Evolutionary conservation across 2,797 vertebrate genomes (phyloP).

Genomic region (Galaxias olidus): DNA sequence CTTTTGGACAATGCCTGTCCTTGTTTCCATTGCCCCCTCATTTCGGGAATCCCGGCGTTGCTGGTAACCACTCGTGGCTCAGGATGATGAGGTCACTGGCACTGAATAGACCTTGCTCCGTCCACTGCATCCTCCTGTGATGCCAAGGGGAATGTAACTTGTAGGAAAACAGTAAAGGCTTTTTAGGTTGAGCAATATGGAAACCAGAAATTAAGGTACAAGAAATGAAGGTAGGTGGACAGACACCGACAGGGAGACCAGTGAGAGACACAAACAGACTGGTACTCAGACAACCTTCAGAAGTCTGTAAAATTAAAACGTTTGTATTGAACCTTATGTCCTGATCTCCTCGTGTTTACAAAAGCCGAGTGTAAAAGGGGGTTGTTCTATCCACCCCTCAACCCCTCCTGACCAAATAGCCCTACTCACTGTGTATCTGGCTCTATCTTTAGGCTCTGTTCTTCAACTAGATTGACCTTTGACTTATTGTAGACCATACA

Average conservation of each 20-base stretch:
- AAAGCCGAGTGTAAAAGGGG: conserved; percentile 28
- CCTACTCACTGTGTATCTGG: not conserved
- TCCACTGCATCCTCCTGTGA: conserved; percentile 29
- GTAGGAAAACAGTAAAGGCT: conserved; percentile 64
- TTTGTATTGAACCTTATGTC: no score
- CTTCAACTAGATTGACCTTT: conserved; percentile 8
- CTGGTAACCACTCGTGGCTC: conserved; percentile 73
- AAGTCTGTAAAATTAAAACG: no score
- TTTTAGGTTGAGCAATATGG: conserved; percentile 48
- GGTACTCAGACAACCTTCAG: no score
- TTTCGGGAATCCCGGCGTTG: conserved; percentile 76
- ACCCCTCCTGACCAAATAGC: not conserved
- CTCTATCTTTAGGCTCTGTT: not conserved
- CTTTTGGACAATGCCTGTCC: conserved; percentile 75
- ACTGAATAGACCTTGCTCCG: conserved; percentile 59
- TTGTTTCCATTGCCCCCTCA: conserved; percentile 69
- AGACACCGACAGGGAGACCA: conserved; percentile 24
- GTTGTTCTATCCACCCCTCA: conserved; percentile 13
- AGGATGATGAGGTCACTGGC: conserved; percentile 72
- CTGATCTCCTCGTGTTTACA: no score
- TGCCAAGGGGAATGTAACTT: conserved; percentile 24
- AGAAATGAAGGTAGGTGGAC: conserved; percentile 34
- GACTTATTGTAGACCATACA: conserved; percentile 8
- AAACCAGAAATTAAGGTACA: conserved; percentile 3
- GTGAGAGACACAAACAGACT: conserved; percentile 42